Conservation (phyloP, 2,888 invertebrate species). For the Notodonta ziczac region DNA sequence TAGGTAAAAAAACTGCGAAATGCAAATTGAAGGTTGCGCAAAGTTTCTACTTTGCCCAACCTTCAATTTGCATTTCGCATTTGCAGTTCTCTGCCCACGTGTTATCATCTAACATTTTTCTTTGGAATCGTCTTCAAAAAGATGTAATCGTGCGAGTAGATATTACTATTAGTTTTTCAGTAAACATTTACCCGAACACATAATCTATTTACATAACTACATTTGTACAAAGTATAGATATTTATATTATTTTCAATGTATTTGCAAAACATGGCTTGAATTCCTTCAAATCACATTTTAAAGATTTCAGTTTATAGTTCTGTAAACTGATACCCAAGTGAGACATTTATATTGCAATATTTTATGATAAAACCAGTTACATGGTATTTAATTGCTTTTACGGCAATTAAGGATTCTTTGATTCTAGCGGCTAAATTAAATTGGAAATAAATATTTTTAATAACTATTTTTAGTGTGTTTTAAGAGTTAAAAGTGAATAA, state of each 20-base stretch:
- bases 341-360: constrained; percentile 41
- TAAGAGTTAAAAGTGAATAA: too few relatives aligned
- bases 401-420: constrained; percentile 34
- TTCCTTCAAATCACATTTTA: constrained; percentile 1
- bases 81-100: too few relatives aligned
- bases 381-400: constrained; percentile 33
- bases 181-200: not conserved
- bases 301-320: constrained; percentile 18
- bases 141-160: not conserved
- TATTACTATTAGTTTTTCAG: not conserved
- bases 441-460: too few relatives aligned
- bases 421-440: constrained; percentile 17
- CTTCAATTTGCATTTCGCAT: too few relatives aligned
- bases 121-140: not conserved
- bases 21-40: not conserved
- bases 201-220: not conserved
- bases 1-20: not conserved
- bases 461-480: too few relatives aligned
- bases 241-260: not conserved
- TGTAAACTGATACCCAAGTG: constrained; percentile 23
- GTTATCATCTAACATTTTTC: not conserved
- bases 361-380: constrained; percentile 37
- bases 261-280: not conserved
- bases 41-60: too few relatives aligned
- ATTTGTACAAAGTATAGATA: not conserved